A percentile compares a stretch with the other conserved stretches of the same genome.
phyloP scores from a whole-genome alignment of 2,888 invertebrate species.

The Pseudococcus jackbeardsleyi region DNA sequence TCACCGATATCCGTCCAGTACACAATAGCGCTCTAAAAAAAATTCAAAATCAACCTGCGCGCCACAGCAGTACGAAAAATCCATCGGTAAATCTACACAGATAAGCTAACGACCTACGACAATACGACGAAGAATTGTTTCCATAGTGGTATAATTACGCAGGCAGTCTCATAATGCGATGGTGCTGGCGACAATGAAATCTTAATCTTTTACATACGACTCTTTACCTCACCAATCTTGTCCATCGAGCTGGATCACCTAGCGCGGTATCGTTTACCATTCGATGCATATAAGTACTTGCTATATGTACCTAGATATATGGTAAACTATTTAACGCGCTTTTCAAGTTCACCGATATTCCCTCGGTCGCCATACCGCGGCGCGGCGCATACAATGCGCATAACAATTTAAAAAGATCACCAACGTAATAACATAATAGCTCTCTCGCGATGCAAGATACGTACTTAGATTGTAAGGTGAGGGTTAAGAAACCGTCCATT shows the following conservation, averaged over 20 bases:
- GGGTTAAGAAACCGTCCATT: constrained; percentile 62
- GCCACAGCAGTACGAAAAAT: not conserved
- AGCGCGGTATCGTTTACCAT: not conserved
- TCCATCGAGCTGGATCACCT: constrained; percentile 20
- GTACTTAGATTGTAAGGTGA: constrained; percentile 59
- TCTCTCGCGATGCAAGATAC: constrained; percentile 9
- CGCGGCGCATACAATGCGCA: not conserved
- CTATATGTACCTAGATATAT: not conserved
- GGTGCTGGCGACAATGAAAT: constrained; percentile 12
- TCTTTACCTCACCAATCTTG: not conserved
- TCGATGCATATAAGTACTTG: not conserved
- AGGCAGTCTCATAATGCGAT: not conserved
- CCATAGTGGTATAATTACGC: not conserved
- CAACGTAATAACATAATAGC: constrained; percentile 60
- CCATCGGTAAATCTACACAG: not conserved
- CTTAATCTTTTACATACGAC: not conserved
- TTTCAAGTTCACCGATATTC: constrained; percentile 35
- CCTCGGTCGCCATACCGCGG: not conserved
- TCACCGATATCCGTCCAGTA: not conserved
- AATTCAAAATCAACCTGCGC: not conserved
- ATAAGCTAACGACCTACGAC: constrained; percentile 48
- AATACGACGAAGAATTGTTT: not conserved
- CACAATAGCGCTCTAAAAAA: not conserved
- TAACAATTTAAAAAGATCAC: constrained; percentile 22
- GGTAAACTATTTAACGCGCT: constrained; percentile 44